A percentile compares a stretch with the other conserved stretches of the same genome.
Evolutionary conservation across 2,888 invertebrate genomes (phyloP).

Genomic region (Pheosia gnoma): DNA sequence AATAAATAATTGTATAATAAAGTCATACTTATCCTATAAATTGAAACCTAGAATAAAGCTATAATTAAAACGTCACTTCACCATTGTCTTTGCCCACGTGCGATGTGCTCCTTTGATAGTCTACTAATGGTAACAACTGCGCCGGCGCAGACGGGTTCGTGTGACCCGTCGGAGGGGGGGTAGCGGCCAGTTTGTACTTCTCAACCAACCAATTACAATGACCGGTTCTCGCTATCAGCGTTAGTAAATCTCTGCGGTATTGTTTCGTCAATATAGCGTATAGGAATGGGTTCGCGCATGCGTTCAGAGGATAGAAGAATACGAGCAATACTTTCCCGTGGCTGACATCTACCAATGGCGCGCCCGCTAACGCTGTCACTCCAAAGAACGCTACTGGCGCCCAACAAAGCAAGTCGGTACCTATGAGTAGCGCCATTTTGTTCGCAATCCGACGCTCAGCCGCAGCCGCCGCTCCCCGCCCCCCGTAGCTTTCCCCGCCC

Average conservation of each 20-base stretch:
- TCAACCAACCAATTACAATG: constrained; percentile 71
- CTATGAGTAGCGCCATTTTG: constrained; percentile 95
- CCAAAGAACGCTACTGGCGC: constrained; percentile 96
- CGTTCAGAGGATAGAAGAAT: constrained; percentile 96
- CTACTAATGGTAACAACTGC: constrained; percentile 64
- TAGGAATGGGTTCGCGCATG: constrained; percentile 96
- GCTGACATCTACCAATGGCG: constrained; percentile 92
- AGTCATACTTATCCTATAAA: constrained; percentile 44
- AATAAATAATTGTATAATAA: constrained; percentile 70
- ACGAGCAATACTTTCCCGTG: constrained; percentile 92
- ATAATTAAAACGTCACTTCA: constrained; percentile 60
- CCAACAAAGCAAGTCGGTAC: constrained; percentile 93
- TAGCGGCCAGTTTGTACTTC: constrained; percentile 69
- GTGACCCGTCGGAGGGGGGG: constrained; percentile 73
- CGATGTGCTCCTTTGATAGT: constrained; percentile 64
- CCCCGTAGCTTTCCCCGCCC: constrained; percentile 87
- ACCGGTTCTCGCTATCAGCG: constrained; percentile 86
- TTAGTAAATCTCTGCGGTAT: constrained; percentile 90
- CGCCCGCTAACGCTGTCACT: constrained; percentile 92
- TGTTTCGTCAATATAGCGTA: constrained; percentile 96
- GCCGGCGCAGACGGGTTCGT: constrained; percentile 72
- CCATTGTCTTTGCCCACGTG: constrained; percentile 66
- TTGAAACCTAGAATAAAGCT: constrained; percentile 26
- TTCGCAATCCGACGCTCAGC: constrained; percentile 92
- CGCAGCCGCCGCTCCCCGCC: constrained; percentile 84